Percentiles rank a stretch among this genome's conserved stretches.
phyloP scores from a whole-genome alignment of 2,888 invertebrate genomes.

The Cheilosia impressa region DNA sequence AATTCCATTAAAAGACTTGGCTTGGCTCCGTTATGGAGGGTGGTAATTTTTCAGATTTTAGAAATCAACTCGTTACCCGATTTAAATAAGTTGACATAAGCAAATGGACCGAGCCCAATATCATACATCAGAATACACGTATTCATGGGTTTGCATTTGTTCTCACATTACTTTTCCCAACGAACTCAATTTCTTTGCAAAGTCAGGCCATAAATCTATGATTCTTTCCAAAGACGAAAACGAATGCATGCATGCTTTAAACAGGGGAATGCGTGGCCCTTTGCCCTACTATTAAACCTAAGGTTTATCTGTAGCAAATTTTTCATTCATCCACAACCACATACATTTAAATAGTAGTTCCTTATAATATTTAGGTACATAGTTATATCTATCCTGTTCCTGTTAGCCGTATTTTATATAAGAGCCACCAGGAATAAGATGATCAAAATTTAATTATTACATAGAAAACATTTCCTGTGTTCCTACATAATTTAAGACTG shows the following conservation, averaged over 20 bases:
- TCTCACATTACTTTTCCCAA: constrained; percentile 7
- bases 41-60: too few relatives aligned
- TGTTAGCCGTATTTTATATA: too few relatives aligned
- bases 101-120: too few relatives aligned
- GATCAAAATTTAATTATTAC: background rate
- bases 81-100: too few relatives aligned
- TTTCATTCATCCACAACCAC: background rate
- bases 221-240: background rate
- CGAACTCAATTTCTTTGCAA: constrained; percentile 39
- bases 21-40: too few relatives aligned
- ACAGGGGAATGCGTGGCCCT: too few relatives aligned
- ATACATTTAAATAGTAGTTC: constrained; percentile 7
- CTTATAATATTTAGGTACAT: background rate
- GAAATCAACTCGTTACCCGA: too few relatives aligned
- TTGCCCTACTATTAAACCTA: too few relatives aligned
- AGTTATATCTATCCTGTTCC: too few relatives aligned
- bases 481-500: background rate
- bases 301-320: background rate
- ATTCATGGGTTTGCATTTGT: background rate
- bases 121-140: too few relatives aligned
- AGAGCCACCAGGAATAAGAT: background rate
- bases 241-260: background rate
- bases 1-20: too few relatives aligned
- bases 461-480: too few relatives aligned
- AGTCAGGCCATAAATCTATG: constrained; percentile 3